Percentiles rank a stretch among this genome's conserved stretches.
phyloP scores from a whole-genome alignment of 2,888 invertebrate genomes.

The Scaptomyza flava region DNA sequence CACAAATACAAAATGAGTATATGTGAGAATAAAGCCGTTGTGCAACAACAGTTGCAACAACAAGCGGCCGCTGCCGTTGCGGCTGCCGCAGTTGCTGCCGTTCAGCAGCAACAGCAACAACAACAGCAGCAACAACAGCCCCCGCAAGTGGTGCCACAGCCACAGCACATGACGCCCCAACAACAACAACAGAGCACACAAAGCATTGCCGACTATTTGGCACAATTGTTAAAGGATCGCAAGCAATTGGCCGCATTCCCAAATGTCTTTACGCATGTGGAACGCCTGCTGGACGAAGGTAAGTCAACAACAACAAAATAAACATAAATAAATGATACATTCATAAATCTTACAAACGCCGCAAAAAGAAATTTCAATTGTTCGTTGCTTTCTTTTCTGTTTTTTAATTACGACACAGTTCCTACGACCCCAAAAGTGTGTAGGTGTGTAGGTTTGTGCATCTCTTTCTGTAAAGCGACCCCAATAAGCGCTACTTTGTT shows the following conservation, averaged over 20 bases:
- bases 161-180: conserved; percentile 69
- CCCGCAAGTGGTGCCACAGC: conserved; percentile 66
- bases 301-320: conserved; percentile 71
- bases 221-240: conserved; percentile 99
- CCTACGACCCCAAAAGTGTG: background rate
- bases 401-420: background rate
- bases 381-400: background rate
- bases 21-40: conserved; percentile 83
- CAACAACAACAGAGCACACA: conserved; percentile 90
- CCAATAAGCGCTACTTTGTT: conserved; percentile 49
- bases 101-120: conserved; percentile 37
- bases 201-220: conserved; percentile 99
- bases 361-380: background rate
- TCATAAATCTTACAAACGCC: background rate
- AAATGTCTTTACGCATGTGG: conserved; percentile 99
- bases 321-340: too few species aligned
- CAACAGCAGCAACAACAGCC: conserved; percentile 62
- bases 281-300: conserved; percentile 99
- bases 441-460: background rate
- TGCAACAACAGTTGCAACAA: conserved; percentile 78
- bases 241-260: conserved; percentile 99
- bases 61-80: conserved; percentile 71
- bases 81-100: conserved; percentile 66
- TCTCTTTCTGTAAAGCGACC: conserved; percentile 15
- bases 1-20: conserved; percentile 80